phyloP scores from a whole-genome alignment of 2,113 vertebrate genomes.

The Bos javanicus region DNA sequence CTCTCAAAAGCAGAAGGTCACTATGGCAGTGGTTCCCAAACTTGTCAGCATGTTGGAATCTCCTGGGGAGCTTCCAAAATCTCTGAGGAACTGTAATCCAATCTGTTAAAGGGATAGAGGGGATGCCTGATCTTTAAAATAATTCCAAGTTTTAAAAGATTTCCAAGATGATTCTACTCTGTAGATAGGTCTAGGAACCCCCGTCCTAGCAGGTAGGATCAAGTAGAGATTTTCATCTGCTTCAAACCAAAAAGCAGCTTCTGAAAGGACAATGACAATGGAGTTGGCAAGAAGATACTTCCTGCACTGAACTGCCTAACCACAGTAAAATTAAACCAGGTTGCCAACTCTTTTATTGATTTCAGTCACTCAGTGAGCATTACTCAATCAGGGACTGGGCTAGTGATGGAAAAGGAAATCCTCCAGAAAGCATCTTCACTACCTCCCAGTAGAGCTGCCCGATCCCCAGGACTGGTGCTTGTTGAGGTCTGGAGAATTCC shows the following conservation, averaged over 20 bases:
- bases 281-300: background rate
- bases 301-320: background rate
- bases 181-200: background rate
- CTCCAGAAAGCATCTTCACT: background rate
- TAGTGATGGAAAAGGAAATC: background rate
- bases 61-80: background rate
- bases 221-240: background rate
- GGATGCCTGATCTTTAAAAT: background rate
- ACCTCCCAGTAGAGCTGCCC: fast-evolving
- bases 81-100: background rate
- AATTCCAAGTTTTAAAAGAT: background rate
- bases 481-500: background rate
- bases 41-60: background rate
- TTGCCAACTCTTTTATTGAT: background rate
- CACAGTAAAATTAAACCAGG: background rate
- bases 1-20: background rate
- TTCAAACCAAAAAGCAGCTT: background rate
- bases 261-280: background rate
- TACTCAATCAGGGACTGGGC: background rate
- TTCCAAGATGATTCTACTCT: background rate
- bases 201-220: background rate
- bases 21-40: background rate
- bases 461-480: background rate
- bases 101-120: background rate
- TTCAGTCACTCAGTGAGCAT: background rate